These are phyloP conservation scores for Anadara kagoshimensis DNA, from an alignment of 1,140 invertebrate genomes.

Conservation along the genomic window DNA sequence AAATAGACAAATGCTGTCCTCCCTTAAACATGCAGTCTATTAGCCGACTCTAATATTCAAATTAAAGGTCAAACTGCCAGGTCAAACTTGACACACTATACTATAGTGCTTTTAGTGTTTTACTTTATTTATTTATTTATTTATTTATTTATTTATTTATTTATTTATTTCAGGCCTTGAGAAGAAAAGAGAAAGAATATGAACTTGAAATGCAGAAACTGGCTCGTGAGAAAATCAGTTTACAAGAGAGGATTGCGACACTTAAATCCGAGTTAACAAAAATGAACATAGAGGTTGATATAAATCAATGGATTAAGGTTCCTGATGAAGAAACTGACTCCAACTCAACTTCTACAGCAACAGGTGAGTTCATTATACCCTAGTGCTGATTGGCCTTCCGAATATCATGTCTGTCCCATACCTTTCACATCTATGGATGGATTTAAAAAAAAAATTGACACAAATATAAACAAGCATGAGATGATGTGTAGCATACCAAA, in stretches of 20 bases:
- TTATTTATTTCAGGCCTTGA: conserved; percentile 74
- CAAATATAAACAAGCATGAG: not conserved
- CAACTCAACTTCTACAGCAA: conserved; percentile 72
- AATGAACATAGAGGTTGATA: conserved; percentile 81
- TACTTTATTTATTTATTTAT: too few relatives aligned
- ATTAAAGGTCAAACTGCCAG: too few relatives aligned
- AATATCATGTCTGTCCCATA: not conserved
- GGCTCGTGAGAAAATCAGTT: conserved; percentile 89
- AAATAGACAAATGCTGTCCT: too few relatives aligned
- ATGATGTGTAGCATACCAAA: too few relatives aligned
- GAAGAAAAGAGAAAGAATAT: conserved; percentile 85
- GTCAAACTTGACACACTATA: too few relatives aligned
- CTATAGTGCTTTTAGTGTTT: too few relatives aligned
- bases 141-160: too few relatives aligned
- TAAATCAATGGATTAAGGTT: conserved; percentile 37
- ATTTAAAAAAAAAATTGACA: not conserved
- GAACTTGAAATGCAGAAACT: conserved; percentile 91
- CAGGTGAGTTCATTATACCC: conserved; percentile 51
- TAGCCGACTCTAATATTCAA: too few relatives aligned
- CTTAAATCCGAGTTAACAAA: conserved; percentile 83
- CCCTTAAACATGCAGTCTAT: too few relatives aligned
- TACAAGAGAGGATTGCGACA: conserved; percentile 82
- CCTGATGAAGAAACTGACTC: conserved; percentile 60
- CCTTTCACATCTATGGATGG: not conserved
- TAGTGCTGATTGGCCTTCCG: conserved; percentile 1